Evolutionary conservation across 2,888 invertebrate species (phyloP), one percentile per base, ranked within the genome.

Genomic region (Slavum lentiscoides): DNA sequence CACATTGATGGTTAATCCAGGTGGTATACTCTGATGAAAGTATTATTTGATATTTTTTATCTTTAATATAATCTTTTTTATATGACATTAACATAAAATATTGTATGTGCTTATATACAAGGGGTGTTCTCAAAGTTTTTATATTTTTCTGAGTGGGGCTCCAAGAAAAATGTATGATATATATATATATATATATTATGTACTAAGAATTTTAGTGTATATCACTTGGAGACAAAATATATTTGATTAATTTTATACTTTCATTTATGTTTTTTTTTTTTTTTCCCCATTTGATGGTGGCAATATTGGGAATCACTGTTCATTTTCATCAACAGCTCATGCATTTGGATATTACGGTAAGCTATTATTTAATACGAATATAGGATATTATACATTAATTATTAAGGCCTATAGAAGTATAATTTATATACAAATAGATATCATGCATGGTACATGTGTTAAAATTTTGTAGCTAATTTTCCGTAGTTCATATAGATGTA

Each of bases 311-410:
- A 72, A 68, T 53, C 55, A 58, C 72, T 39, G 62, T 15, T 55
- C 64, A 55, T 70, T 80, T 43, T 80, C 39, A 58, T 74, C 77
- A 74, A 76, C 89, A 95, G 96, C 96, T 90, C 96, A 95, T 92
- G 94, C 96, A 88, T 94, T 96, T 91, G 97, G 96, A 91, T 97
- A 97, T 90, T 97, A 97, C 95, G 97, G 97, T 97, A 95, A 96
- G 97, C 96, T 91, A 88, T 89, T 88, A 88, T 87, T 86, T 87
- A 88, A 88, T 88, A 83, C 82, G 68, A 61, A 59, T n/a, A 19
- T 74, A 67, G 59, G 30, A 64, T 37, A 59, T 55, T 77, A 74
- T n/a, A 70, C 55, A 3, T 62, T 74, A 21, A 43, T 49, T 75
- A 64, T 61, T 66, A 74, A 39, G 67, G n/a, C 62, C 43, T 64